These are phyloP conservation scores for Tetramorium bicarinatum DNA, from an alignment of 2,888 invertebrate genomes.

Conservation along the genomic window DNA sequence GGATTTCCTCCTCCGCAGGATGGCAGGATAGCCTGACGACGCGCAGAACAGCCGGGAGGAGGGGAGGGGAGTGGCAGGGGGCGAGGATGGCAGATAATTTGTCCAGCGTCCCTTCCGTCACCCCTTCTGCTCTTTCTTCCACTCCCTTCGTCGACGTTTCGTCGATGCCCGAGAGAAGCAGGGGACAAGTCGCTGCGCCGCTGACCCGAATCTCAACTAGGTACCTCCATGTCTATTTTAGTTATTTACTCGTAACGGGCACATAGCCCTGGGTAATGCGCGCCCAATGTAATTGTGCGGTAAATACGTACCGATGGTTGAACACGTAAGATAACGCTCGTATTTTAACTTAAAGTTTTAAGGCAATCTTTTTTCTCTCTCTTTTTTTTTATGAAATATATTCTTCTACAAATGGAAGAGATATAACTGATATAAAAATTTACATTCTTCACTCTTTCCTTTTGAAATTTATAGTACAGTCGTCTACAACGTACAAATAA, in stretches of 20 bases:
- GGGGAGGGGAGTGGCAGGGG: constrained; percentile 50
- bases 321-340: background rate
- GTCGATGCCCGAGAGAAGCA: constrained; percentile 47
- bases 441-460: background rate
- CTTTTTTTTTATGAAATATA: background rate
- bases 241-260: constrained; percentile 62
- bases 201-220: constrained; percentile 85
- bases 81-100: constrained; percentile 81
- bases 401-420: background rate
- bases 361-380: background rate
- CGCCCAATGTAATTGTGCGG: constrained; percentile 8
- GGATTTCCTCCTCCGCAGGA: constrained; percentile 69
- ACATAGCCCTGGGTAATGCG: constrained; percentile 20
- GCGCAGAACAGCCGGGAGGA: constrained; percentile 42
- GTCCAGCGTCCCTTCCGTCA: constrained; percentile 74
- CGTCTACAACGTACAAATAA: background rate
- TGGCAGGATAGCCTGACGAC: constrained; percentile 70
- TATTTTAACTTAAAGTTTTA: background rate
- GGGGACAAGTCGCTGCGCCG: constrained; percentile 73
- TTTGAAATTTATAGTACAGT: background rate
- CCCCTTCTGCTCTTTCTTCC: constrained; percentile 44
- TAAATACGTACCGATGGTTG: constrained; percentile 15
- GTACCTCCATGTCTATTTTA: constrained; percentile 73
- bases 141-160: constrained; percentile 41
- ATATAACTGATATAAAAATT: background rate